Evolutionary conservation across 2,113 vertebrate species (phyloP), one percentile per base, ranked within the genome.

Genomic region (Paramormyrops kingsleyae): DNA sequence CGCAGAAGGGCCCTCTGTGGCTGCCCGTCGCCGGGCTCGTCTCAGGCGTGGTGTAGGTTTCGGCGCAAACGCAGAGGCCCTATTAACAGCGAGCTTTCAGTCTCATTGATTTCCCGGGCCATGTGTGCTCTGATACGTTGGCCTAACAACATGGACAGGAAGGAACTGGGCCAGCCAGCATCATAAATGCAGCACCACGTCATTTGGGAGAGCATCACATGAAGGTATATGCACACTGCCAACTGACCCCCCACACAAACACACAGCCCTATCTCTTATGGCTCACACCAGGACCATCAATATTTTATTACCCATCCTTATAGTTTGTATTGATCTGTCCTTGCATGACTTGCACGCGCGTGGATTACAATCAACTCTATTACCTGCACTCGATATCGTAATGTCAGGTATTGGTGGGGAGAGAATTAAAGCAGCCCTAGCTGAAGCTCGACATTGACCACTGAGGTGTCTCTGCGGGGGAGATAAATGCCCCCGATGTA

Each of bases 221-320:
- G 70, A 88, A 93, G 93, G 92, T 92, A 94, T 94, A 94, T 96
- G 94, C 92, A 90, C 85, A 91, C 92, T 90, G 89, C 77, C 62
- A 31, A 13, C 62, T 70, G 53, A 44, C 5, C 17, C 50, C 56
- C 49, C 53, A 91, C 94, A 91, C 89, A 35, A 15, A 87, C 91
- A 91, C 94, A 91, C 88, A 35, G 50, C 10, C 62, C 62, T 90
- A 46, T 17, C 7, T 44, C 83, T 56, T 90, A 91, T 91, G 93
- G 91, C 89, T 93, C 50, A 44, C 83, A 42, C 77, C 77, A 87
- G 88, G 19, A 91, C 89, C 93, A 92, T 96, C 95, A 95, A 95
- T 96, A 96, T 94, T 93, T 94, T 95, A 96, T 96, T 94, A 95
- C 93, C 89, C 94, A 93, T 92, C 93, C 93, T 93, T 93, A 94